Conservation (phyloP, 2,797 vertebrate genomes). For the Myripristis jacobus region DNA sequence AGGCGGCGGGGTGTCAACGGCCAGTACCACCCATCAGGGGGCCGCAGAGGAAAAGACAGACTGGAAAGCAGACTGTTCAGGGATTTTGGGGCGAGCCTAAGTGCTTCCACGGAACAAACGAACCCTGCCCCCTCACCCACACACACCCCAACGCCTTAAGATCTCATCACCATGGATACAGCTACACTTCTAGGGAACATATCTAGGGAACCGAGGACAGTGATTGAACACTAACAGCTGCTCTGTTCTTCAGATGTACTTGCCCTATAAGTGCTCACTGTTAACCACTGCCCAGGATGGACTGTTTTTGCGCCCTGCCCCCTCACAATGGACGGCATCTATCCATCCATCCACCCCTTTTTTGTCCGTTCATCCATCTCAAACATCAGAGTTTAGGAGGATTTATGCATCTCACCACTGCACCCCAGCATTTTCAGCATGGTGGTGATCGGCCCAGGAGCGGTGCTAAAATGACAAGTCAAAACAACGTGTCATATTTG, state of each 20-base stretch:
- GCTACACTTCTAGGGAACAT: constrained; percentile 3
- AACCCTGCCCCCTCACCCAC: too few species aligned
- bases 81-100: constrained; percentile 16
- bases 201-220: constrained; percentile 3
- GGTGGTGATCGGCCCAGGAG: background rate
- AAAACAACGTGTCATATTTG: background rate
- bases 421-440: too few species aligned
- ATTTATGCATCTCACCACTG: too few species aligned
- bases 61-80: constrained; percentile 22
- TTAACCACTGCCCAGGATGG: background rate
- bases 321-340: too few species aligned
- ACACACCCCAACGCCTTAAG: background rate
- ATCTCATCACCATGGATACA: constrained; percentile 16
- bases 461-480: background rate
- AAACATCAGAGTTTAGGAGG: too few species aligned
- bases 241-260: background rate
- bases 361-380: constrained; percentile 4
- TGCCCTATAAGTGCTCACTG: background rate
- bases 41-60: constrained; percentile 18
- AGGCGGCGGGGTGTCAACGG: constrained; percentile 8
- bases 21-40: constrained; percentile 6
- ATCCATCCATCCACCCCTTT: background rate
- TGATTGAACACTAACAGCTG: constrained; percentile 2
- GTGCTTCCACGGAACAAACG: constrained; percentile 16
- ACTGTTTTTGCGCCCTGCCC: background rate